Conservation (phyloP, 2,797 vertebrate genomes). For the Enteromius trimaculatus region DNA sequence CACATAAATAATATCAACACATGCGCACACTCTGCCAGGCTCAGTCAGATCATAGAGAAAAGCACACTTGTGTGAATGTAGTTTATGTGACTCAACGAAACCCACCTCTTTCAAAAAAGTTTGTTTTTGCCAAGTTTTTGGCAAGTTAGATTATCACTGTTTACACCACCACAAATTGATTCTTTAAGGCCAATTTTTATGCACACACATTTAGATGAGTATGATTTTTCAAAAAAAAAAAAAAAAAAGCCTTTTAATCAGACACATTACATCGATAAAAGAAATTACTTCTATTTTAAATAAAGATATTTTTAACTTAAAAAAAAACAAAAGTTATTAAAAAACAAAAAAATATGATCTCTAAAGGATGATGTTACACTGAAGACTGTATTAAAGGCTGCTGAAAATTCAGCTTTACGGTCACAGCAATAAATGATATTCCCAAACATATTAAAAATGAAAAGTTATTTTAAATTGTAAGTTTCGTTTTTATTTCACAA, state of each 20-base stretch:
- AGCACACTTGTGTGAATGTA: constrained; percentile 16
- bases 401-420: not conserved
- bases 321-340: too few relatives aligned
- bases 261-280: not conserved
- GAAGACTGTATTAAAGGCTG: too few relatives aligned
- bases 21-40: constrained; percentile 32
- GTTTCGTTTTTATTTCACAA: not conserved
- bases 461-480: not conserved
- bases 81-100: not conserved
- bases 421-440: not conserved
- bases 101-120: not conserved
- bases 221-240: not conserved
- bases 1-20: constrained; percentile 55
- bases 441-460: not conserved
- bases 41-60: constrained; percentile 1
- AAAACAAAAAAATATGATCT: not conserved
- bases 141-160: not conserved
- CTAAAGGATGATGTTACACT: not conserved
- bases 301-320: not conserved
- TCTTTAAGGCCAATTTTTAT: not conserved
- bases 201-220: not conserved
- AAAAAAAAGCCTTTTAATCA: not conserved
- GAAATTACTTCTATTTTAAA: not conserved
- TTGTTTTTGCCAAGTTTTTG: not conserved
- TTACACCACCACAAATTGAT: not conserved